Conservation (phyloP, 1,140 invertebrate species). For the Mizuhopecten yessoensis region DNA sequence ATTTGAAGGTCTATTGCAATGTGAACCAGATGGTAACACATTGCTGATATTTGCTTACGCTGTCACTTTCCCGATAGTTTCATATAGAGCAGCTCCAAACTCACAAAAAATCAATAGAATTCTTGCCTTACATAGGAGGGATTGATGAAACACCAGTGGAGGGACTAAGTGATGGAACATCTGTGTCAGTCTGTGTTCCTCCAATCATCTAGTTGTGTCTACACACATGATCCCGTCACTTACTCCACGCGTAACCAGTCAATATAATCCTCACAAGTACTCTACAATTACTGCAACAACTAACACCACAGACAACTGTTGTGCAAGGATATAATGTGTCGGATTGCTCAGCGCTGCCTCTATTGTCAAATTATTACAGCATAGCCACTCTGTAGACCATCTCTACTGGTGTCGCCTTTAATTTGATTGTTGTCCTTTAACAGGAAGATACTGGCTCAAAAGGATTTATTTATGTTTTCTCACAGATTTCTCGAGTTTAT, state of each 20-base stretch:
- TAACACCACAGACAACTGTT: not conserved
- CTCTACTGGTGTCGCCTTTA: not conserved
- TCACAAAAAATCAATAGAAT: constrained; percentile 1
- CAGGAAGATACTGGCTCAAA: not conserved
- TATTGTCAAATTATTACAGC: not conserved
- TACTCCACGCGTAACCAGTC: not conserved
- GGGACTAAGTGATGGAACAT: constrained; percentile 25
- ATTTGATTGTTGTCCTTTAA: not conserved
- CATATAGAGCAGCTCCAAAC: constrained; percentile 31
- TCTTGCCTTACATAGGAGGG: constrained; percentile 5
- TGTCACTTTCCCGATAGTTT: constrained; percentile 26
- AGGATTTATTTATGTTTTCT: not conserved
- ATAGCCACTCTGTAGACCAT: not conserved
- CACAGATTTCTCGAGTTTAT: not conserved
- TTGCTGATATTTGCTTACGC: constrained; percentile 27
- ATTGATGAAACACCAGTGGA: constrained; percentile 32
- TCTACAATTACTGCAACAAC: constrained; percentile 32
- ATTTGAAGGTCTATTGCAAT: constrained; percentile 17
- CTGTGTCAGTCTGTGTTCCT: constrained; percentile 25
- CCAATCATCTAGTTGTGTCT: not conserved
- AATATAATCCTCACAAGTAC: not conserved
- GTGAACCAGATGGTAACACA: constrained; percentile 16
- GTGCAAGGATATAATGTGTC: not conserved
- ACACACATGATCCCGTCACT: constrained; percentile 32
- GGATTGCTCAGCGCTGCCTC: not conserved